Percentiles rank a stretch among this genome's conserved stretches.
Evolutionary conservation across 2,797 vertebrate species (phyloP).

Genomic region (Dicrostonyx torquatus): DNA sequence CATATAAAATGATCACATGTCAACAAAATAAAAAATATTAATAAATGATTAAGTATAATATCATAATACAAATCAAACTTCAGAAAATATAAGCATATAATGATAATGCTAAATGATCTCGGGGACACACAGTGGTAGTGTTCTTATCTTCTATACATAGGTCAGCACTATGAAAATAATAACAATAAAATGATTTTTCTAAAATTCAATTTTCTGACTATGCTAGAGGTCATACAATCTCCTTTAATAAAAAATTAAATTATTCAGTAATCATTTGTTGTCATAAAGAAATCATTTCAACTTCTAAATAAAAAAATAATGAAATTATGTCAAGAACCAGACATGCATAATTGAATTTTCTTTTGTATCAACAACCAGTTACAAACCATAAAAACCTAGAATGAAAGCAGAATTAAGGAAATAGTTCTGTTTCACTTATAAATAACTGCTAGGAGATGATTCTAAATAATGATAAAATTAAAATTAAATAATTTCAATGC

Average conservation of each 20-base stretch:
- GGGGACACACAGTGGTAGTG: too few relatives aligned
- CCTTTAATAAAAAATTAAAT: constrained; percentile 4
- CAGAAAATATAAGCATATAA: constrained; percentile 12
- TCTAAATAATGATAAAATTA: neutral
- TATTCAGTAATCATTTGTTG: neutral
- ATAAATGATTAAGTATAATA: neutral
- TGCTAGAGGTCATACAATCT: neutral
- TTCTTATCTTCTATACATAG: neutral
- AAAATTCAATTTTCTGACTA: neutral
- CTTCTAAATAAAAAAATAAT: neutral
- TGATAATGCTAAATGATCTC: neutral
- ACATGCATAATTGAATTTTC: neutral
- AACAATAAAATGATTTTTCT: neutral
- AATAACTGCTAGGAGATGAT: neutral
- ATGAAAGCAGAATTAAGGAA: neutral
- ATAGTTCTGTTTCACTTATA: neutral
- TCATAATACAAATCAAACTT: neutral
- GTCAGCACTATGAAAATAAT: neutral
- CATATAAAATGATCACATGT: neutral
- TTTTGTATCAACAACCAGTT: neutral
- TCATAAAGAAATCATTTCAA: constrained; percentile 1
- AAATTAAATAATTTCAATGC: neutral
- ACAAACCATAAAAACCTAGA: neutral
- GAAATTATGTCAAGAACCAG: constrained; percentile 24
- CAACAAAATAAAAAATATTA: neutral